Percentiles rank a stretch among this genome's conserved stretches.
phyloP scores from a whole-genome alignment of 2,888 invertebrate species.

The Ochropleura plecta region DNA sequence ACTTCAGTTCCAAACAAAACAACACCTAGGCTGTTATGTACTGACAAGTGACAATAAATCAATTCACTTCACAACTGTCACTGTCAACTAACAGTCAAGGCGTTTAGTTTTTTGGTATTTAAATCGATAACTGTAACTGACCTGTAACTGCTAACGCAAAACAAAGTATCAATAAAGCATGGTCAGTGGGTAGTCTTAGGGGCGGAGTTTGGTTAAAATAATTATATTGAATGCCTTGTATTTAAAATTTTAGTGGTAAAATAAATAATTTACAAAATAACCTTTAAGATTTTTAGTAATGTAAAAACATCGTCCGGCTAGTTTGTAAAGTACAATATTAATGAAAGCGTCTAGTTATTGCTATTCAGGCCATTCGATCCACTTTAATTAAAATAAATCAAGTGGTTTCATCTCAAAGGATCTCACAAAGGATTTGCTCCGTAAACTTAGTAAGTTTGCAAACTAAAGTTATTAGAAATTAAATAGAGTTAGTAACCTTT shows the following conservation, averaged over 20 bases:
- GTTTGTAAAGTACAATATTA: neutral
- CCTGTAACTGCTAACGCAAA: neutral
- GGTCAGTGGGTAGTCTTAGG: too few relatives aligned
- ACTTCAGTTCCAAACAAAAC: conserved; percentile 11
- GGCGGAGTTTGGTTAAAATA: too few relatives aligned
- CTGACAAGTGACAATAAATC: neutral
- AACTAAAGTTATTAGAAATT: conserved; percentile 37
- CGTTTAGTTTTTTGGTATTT: conserved; percentile 28
- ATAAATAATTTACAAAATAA: neutral
- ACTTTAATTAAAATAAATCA: conserved; percentile 25
- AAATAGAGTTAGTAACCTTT: conserved; percentile 27
- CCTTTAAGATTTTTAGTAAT: neutral
- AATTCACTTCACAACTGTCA: conserved; percentile 8
- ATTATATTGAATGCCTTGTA: too few relatives aligned
- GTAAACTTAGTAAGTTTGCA: conserved; percentile 37
- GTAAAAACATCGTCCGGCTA: neutral
- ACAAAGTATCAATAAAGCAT: too few relatives aligned
- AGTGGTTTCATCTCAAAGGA: conserved; percentile 37
- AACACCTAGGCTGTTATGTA: too few relatives aligned
- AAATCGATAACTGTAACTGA: neutral
- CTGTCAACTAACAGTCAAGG: neutral
- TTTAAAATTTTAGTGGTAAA: neutral
- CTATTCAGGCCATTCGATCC: neutral
- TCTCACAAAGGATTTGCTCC: conserved; percentile 26
- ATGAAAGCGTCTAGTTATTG: conserved; percentile 2